Base-by-base conservation (phyloP, 2,113 vertebrate species). In the Pygathrix nemaeus region DNA sequence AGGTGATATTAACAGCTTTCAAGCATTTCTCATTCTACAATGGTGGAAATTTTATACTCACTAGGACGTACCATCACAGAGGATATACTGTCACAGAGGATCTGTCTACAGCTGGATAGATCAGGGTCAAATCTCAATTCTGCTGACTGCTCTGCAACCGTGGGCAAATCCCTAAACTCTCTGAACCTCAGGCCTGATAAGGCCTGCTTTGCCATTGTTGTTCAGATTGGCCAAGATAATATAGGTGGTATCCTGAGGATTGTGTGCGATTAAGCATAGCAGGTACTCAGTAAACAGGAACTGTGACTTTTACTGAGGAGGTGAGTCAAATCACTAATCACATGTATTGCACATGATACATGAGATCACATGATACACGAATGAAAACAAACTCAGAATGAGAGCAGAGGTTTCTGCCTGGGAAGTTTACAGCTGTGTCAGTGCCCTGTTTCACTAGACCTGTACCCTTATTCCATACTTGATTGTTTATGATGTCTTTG, bases 301-400 rank as follows among this genome's bases (percentile, higher is more conserved):
- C 1, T 2, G 18, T 6, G 3, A 5, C 40, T 61, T 48, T 73
- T 5, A 70, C 11, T 7, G 13, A 66, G 21, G 66, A 12, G 10
- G 50, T 1, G 8, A 87, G 5, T 55, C 12, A 18, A 4, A 40
- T 55, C 55, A 8, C 18, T 20, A 45, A n/a, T 38, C 16, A 17
- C 88, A 10, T 16, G 1, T 5, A 12, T 76, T 2, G 0, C 16
- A 4, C 5, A 0, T 17, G 2, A 64, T 64, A 30, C 61, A 30
- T 64, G 61, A 64, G 27, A 64, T 30, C 30, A 64, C 61, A 30
- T 64, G 27, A 64, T 64, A 64, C 1, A 0, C 1, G 17, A 40
- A 35, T 38, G 40, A 61, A 7, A 32, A 10, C 2, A 4, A 12
- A 38, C 14, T 78, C 27, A 3, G 27, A 3, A 16, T 76, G 43